Evolutionary conservation across 2,797 vertebrate genomes (phyloP), one percentile per base, ranked within the genome.

Genomic region (Tiaroga cobitis): DNA sequence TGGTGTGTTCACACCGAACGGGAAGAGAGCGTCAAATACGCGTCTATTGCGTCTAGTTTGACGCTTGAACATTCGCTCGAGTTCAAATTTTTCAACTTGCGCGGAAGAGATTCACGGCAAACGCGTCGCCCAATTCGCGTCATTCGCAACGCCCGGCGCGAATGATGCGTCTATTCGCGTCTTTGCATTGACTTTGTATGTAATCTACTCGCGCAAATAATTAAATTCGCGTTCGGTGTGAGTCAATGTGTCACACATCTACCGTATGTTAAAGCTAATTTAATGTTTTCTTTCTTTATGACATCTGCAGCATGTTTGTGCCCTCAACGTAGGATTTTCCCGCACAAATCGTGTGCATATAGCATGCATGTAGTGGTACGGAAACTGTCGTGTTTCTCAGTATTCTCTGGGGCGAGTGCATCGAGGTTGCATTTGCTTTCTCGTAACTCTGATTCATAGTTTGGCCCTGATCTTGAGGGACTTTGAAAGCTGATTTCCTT

Each of bases 371-470:
- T 79, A 88, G 88, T 85, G 41, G 39, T 88, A 73, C 3, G 24
- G 68, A 85, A 86, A 87, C n/a, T 91, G 89, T 88, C 87, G 69
- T 49, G 80, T 90, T 91, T 77, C 90, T 83, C 81, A 43, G 54
- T 59, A 73, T 41, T 81, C 26, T 43, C 39, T 81, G 9, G 15
- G 37, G 65, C 1, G 34, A 82, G 11, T 78, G 19, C 19, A 0
- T 4, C 3, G 26, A 26, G 63, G 61, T 68, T 83, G 73, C 15
- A 2, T 54, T 67, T 37, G 59, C 26, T 85, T 92, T 91, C 91
- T 89, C 16, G 77, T 91, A 91, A 92, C 69, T 88, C 65, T 93
- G 91, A 92, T 82, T 94, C 92, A 92, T 84, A 75, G 18, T 69
- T 59, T 82, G 8, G 83, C 76, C 46, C 18, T 76, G 21, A 68